Conservation (phyloP, 2,113 vertebrate species). For the Clarias magur region DNA sequence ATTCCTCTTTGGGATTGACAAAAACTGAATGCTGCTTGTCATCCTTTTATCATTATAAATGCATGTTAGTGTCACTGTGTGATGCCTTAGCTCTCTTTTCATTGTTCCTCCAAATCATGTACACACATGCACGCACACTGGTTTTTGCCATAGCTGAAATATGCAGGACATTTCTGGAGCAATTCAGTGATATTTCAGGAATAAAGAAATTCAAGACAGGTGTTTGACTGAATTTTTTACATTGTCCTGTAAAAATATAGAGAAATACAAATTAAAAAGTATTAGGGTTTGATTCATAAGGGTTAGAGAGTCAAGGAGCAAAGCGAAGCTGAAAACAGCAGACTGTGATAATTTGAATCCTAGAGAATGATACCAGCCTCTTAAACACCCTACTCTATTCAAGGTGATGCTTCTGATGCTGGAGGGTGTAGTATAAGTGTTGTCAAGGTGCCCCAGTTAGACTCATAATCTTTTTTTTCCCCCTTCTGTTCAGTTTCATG, state of each 20-base stretch:
- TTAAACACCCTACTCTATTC: neutral
- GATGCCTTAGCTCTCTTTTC: neutral
- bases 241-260: conserved; percentile 35
- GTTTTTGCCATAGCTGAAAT: neutral
- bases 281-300: conserved; percentile 53
- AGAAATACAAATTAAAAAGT: conserved; percentile 54
- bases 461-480: conserved; percentile 36
- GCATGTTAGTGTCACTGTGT: neutral
- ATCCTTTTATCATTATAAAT: neutral
- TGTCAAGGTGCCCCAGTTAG: conserved; percentile 20
- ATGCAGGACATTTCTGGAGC: neutral
- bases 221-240: neutral
- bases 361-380: conserved; percentile 13
- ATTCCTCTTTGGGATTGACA: neutral
- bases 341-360: conserved; percentile 32
- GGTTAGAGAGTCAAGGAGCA: conserved; percentile 52
- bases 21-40: neutral
- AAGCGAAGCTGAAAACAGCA: conserved; percentile 42
- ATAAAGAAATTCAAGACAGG: neutral
- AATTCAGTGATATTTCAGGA: neutral
- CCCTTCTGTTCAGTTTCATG: conserved; percentile 65
- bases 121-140: neutral
- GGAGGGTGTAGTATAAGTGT: conserved; percentile 8
- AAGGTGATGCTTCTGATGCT: conserved; percentile 28
- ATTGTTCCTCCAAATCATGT: neutral